Base-by-base conservation (phyloP, 2,113 vertebrate species). In the Melanotaenia duboulayi region DNA sequence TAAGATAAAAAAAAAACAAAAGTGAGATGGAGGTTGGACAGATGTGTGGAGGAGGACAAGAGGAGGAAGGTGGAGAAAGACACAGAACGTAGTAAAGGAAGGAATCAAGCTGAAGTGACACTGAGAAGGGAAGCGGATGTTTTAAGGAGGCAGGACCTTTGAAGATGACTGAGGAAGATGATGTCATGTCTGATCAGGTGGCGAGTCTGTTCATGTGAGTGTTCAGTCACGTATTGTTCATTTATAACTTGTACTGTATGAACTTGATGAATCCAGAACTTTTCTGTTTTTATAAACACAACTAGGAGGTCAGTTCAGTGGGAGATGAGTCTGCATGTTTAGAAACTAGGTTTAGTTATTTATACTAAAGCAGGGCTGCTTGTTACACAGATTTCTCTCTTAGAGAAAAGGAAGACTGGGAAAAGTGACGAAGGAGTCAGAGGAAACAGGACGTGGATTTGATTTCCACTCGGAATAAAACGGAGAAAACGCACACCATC, bases 121-220 rank as follows among this genome's bases (percentile, higher is more conserved):
- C 42, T 60, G 72, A 69, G 56, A 70, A 59, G 81, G 85, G 76
- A 87, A 88, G 86, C 42, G 79, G 75, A 88, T 69, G 86, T 89
- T 84, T 74, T 24, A 64, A 58, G 35, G 65, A 90, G 90, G 91
- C 90, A 28, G 90, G 88, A 83, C 87, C 91, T 91, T 22, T 85
- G 87, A 81, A 63, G 70, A 65, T 44, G 72, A 74, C 14, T 1
- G 64, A 70, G 74, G 64, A 68, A 28, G 80, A 62, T 71, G 68
- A 84, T 65, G 87, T 88, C 76, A 73, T 48, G 70, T 89, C 52
- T 54, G 44, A 57, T 76, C 56, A 13, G 56, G 22, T 48, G n/a
- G 32, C 48, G 44, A 60, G 78, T 35, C 32, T 75, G 66, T 65
- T 66, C 1, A 19, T 68, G 76, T 44, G 54, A 71, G 46, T 65